phyloP scores from a whole-genome alignment of 2,113 vertebrate genomes.

The Coracopsis vasa region DNA sequence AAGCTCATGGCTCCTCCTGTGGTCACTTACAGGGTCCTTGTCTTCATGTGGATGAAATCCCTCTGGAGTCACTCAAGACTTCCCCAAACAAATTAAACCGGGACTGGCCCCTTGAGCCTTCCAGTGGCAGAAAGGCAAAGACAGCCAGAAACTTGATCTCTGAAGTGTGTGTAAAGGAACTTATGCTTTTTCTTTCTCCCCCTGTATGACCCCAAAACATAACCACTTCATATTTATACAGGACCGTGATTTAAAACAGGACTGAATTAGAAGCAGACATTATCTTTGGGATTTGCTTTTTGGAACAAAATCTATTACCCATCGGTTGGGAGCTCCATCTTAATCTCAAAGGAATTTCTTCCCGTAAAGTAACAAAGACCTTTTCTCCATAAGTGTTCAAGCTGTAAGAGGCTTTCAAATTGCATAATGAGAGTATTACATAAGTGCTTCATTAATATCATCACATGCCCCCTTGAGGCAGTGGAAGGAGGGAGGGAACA shows the following conservation, averaged over 20 bases:
- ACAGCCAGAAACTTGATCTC: neutral
- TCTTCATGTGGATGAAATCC: neutral
- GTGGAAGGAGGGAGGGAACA: neutral
- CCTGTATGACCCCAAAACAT: neutral
- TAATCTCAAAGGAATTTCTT: slow-evolving; percentile 42
- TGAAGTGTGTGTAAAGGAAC: neutral
- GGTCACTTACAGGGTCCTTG: neutral
- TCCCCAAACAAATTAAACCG: neutral
- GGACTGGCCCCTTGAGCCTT: neutral
- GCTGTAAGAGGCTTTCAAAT: slow-evolving; percentile 38
- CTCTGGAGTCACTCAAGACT: neutral
- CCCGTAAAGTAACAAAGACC: neutral
- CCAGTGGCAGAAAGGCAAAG: neutral
- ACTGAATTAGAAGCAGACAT: slow-evolving; percentile 20
- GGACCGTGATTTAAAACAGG: neutral
- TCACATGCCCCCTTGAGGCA: neutral
- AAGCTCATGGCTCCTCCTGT: neutral
- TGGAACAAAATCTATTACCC: neutral
- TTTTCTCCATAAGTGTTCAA: slow-evolving; percentile 1
- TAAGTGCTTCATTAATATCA: slow-evolving; percentile 7
- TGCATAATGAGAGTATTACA: neutral
- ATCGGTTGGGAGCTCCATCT: neutral
- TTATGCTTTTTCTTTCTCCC: neutral
- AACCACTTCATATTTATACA: neutral
- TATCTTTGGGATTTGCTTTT: slow-evolving; percentile 2